Evolutionary conservation across 1,140 invertebrate genomes (phyloP).

Genomic region (Drosophila azteca): DNA sequence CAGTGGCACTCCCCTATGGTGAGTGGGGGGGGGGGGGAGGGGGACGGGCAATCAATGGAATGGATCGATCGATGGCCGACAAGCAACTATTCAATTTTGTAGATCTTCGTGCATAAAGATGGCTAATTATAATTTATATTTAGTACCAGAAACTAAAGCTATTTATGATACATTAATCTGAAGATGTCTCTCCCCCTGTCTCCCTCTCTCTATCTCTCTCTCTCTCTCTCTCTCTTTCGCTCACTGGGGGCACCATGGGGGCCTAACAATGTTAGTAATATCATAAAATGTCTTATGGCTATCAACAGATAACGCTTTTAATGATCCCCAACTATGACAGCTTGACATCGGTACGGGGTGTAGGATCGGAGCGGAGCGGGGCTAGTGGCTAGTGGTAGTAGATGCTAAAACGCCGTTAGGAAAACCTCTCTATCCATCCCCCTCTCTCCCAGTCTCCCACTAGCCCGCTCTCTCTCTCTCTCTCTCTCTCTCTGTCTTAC

Average conservation of each 20-base stretch:
- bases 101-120: constrained; percentile 43
- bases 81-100: constrained; percentile 50
- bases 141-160: constrained; percentile 48
- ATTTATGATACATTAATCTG: constrained; percentile 56
- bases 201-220: neutral
- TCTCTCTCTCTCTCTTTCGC: constrained; percentile 33
- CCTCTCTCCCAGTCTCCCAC: neutral
- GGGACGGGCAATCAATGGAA: neutral
- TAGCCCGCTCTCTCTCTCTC: constrained; percentile 27
- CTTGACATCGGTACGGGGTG: constrained; percentile 37
- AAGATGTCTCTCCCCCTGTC: constrained; percentile 3
- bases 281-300: constrained; percentile 76
- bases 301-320: constrained; percentile 79
- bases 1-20: neutral
- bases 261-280: constrained; percentile 71
- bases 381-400: constrained; percentile 37
- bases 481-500: neutral
- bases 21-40: too few relatives aligned
- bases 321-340: constrained; percentile 72
- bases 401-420: constrained; percentile 31
- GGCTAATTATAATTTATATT: constrained; percentile 59
- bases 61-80: constrained; percentile 18
- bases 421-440: constrained; percentile 22
- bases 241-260: constrained; percentile 35
- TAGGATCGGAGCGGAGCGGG: constrained; percentile 52